A percentile compares a stretch with the other conserved stretches of the same genome.
Conservation (phyloP, 2,888 invertebrate species). For the Muscina levida region DNA sequence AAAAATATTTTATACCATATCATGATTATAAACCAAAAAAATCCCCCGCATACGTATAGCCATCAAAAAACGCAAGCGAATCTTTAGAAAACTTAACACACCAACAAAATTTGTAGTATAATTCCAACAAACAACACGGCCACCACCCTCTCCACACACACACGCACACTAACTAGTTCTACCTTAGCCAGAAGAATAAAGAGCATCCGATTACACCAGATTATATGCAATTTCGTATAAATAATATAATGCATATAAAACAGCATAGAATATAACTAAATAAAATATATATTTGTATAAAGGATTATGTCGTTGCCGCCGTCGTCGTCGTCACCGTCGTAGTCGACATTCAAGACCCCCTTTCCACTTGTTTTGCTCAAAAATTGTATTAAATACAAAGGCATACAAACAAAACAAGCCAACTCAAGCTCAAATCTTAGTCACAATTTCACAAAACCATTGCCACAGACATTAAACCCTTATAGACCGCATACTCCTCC, state of each 20-base stretch:
- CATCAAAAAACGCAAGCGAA: background rate
- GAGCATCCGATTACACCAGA: slow-evolving; percentile 1
- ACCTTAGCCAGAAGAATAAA: background rate
- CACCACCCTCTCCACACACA: too few species aligned
- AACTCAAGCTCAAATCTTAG: background rate
- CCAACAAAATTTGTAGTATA: background rate
- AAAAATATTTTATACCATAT: slow-evolving; percentile 14
- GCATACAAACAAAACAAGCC: background rate
- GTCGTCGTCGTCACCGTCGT: too few species aligned
- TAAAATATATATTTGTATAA: background rate
- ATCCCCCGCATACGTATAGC: background rate
- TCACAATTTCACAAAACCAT: too few species aligned
- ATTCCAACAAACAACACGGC: background rate
- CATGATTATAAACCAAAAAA: background rate
- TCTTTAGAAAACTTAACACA: background rate
- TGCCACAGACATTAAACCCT: background rate
- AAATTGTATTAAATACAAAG: slow-evolving; percentile 12
- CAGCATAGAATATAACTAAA: background rate
- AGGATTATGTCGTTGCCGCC: background rate
- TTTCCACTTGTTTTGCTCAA: background rate
- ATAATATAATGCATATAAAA: background rate
- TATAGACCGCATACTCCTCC: background rate
- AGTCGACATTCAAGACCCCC: background rate
- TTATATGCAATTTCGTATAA: background rate
- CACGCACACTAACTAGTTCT: too few species aligned